Base-by-base conservation (phyloP, 2,888 invertebrate genomes). In the Smittia aterrima region DNA sequence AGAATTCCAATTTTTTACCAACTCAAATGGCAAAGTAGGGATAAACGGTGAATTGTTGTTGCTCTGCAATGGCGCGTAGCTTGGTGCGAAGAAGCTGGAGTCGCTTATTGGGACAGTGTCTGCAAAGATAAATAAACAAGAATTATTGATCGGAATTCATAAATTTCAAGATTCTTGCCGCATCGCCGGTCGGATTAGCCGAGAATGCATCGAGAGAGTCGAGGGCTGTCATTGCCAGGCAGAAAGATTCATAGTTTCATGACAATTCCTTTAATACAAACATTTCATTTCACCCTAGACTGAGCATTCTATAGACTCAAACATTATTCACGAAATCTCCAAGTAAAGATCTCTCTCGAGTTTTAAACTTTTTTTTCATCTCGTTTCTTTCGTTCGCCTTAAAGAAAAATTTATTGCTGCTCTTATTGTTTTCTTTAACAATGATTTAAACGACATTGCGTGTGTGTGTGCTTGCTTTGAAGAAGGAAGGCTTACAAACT, bases 61-160 rank as follows among this genome's bases (percentile, higher is more conserved):
- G 40, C 9, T 70, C 16, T 76, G 75, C 47, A 77, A 76, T 75
- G 77, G 77, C 47, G 77, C 77, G 68, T 58, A 77, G 62, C 77
- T 76, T 74, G 78, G 74, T 11, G 77, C 76, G 74, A 77, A 77
- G 74, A 77, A 72, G 66, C 53, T 66, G 18, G 78, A 77, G 58
- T 78, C 78, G 62, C 76, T 78, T 76, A 78, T 77, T 78, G 76
- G 47, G 76, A 77, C 66, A n/a, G 66, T 74, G 47, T 53, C 66
- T 66, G 66, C 13, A 27, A 25, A 25, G 18, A 32, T 24, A 41
- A 40, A 68, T 40, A 41, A 9, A 66, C 16, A 68, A 68, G 40
- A 40, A 58, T 58, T 58, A 58, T 74, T 7, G 38, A 72, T 72
- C 72, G 58, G 58, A 72, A 70, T 72, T 72, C 25, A 70, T 70